phyloP scores from a whole-genome alignment of 2,113 vertebrate genomes.

The Murina feae region DNA sequence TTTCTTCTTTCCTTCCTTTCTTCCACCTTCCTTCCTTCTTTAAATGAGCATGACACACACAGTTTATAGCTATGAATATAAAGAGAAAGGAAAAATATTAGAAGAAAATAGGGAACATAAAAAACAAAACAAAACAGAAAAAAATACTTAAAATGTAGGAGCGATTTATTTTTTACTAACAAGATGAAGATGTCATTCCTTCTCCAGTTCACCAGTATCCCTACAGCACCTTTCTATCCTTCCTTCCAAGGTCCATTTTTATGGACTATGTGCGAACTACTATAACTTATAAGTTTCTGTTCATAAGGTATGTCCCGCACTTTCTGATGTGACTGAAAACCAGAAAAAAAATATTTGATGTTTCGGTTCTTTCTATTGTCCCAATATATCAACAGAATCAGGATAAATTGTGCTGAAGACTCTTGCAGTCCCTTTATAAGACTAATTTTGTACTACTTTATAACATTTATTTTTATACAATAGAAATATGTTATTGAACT shows the following conservation, averaged over 20 bases:
- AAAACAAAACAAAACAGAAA: neutral
- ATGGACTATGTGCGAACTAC: neutral
- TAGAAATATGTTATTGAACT: neutral
- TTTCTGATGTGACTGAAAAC: neutral
- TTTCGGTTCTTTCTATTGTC: neutral
- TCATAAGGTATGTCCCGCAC: too few relatives aligned
- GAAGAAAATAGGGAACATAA: slow-evolving; percentile 6
- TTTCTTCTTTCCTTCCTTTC: neutral
- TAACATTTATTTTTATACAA: neutral
- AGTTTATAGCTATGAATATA: neutral
- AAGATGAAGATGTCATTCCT: neutral
- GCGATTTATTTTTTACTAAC: slow-evolving; percentile 55
- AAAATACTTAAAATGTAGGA: slow-evolving; percentile 15
- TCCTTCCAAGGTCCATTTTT: neutral
- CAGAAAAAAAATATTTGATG: neutral
- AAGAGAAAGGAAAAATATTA: slow-evolving; percentile 16
- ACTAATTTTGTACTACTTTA: neutral
- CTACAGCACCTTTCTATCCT: neutral
- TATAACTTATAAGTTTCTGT: neutral
- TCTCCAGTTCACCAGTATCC: neutral
- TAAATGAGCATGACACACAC: neutral
- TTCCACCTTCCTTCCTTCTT: too few relatives aligned
- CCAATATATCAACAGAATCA: neutral
- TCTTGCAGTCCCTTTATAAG: neutral
- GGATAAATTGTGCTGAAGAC: neutral